These are phyloP conservation scores for Myocastor coypus DNA, from an alignment of 2,113 vertebrate species.

Conservation along the genomic window DNA sequence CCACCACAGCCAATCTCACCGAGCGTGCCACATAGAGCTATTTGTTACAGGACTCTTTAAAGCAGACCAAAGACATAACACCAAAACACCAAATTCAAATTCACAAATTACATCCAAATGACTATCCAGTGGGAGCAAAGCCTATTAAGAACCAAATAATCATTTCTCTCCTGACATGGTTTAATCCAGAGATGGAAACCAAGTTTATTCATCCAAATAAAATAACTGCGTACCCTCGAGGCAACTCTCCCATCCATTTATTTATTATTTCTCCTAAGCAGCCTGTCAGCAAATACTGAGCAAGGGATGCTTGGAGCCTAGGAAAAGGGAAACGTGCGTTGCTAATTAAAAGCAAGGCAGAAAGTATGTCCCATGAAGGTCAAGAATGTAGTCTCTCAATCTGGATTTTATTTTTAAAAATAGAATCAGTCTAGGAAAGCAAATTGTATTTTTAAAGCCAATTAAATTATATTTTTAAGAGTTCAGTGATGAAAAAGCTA, in stretches of 20 bases:
- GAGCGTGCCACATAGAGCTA: background rate
- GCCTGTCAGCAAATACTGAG: conserved; percentile 13
- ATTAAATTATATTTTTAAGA: conserved; percentile 14
- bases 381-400: background rate
- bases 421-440: background rate
- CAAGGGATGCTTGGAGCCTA: conserved; percentile 5
- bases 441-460: conserved; percentile 51
- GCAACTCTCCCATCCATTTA: conserved; percentile 4
- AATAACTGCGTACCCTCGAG: conserved; percentile 19
- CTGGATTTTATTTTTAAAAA: conserved; percentile 41
- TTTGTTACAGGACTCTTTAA: background rate
- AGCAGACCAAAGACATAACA: background rate
- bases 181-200: conserved; percentile 62
- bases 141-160: conserved; percentile 43
- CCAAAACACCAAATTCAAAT: background rate
- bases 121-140: background rate
- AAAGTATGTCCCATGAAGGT: background rate
- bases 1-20: background rate
- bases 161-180: conserved; percentile 47
- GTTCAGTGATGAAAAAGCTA: background rate
- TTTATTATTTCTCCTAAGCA: conserved; percentile 48
- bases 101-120: conserved; percentile 27
- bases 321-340: conserved; percentile 12
- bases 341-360: conserved; percentile 34
- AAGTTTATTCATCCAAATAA: conserved; percentile 20